Evolutionary conservation across 2,113 vertebrate species (phyloP), one percentile per base, ranked within the genome.

Genomic region (Nyctereutes procyonoides): DNA sequence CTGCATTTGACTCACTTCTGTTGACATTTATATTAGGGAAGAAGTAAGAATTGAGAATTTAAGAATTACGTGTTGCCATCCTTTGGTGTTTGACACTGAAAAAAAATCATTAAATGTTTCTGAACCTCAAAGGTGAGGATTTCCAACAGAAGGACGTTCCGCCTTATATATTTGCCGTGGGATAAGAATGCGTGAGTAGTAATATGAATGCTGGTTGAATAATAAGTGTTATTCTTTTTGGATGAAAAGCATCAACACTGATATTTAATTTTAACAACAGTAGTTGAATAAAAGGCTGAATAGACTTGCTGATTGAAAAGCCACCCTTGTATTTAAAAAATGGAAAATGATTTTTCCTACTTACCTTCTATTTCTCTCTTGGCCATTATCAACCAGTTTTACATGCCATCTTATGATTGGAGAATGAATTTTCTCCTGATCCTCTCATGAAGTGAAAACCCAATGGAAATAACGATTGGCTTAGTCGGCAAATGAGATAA

Each of bases 201-300:
- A 69, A 32, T 56, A 48, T 82, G 91, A 93, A 51, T 77, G 28
- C 22, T 89, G 7, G 38, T 86, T 77, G 65, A 77, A 86, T 81
- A 87, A 62, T 38, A 85, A 58, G 2, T 65, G 17, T 87, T 80
- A 30, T 24, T 95, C n/a, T 65, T 95, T 12, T 83, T 93, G 69
- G 79, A 90, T 80, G 62, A 93, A 87, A 86, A 85, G 3, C 9
- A 20, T 28, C 9, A 81, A 24, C 16, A 60, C 48, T 56, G 19
- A 14, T 85, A 94, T 65, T 92, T 95, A 87, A 94, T 67, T 92
- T 96, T 95, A 88, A 90, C 28, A 76, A n/a, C 19, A 92, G 38
- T 35, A 62, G 48, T 32, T 88, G 60, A 81, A 80, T 74, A 80
- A 83, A 95, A 90, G 53, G 8, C 84, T 95, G 13, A 65, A 80